Conservation (phyloP, 2,888 invertebrate species). For the Cephonodes hylas region DNA sequence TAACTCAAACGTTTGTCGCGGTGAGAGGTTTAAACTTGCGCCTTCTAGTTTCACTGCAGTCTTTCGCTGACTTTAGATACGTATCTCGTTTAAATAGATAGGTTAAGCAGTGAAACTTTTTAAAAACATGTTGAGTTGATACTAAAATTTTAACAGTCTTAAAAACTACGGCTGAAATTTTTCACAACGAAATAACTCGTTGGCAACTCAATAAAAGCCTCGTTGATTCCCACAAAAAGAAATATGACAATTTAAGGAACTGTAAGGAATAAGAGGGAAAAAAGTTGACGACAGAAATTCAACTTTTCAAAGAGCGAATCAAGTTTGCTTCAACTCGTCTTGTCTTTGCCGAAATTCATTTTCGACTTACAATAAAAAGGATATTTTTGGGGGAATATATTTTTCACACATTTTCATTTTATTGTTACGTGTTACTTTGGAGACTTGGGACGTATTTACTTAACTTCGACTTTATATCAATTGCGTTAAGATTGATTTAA, state of each 20-base stretch:
- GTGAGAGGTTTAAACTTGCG: no score
- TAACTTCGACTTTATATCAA: not conserved
- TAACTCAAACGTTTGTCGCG: no score
- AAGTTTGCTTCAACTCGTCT: not conserved
- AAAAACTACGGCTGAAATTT: no score
- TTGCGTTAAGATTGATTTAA: not conserved
- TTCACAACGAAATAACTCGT: not conserved
- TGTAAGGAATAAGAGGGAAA: not conserved
- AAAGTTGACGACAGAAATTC: not conserved
- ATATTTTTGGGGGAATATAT: not conserved
- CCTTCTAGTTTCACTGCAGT: no score
- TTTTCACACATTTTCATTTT: not conserved
- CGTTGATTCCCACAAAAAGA: not conserved
- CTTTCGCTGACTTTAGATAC: no score
- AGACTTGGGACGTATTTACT: not conserved
- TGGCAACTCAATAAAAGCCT: not conserved
- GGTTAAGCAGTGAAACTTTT: no score
- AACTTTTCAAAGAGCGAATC: slow-evolving; percentile 15
- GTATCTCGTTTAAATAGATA: no score
- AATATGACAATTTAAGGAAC: not conserved
- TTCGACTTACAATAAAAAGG: not conserved
- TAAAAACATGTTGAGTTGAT: no score
- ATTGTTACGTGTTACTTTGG: not conserved
- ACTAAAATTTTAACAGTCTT: no score
- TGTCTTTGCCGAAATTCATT: not conserved